phyloP scores from a whole-genome alignment of 2,113 vertebrate species.

The Calypte anna region DNA sequence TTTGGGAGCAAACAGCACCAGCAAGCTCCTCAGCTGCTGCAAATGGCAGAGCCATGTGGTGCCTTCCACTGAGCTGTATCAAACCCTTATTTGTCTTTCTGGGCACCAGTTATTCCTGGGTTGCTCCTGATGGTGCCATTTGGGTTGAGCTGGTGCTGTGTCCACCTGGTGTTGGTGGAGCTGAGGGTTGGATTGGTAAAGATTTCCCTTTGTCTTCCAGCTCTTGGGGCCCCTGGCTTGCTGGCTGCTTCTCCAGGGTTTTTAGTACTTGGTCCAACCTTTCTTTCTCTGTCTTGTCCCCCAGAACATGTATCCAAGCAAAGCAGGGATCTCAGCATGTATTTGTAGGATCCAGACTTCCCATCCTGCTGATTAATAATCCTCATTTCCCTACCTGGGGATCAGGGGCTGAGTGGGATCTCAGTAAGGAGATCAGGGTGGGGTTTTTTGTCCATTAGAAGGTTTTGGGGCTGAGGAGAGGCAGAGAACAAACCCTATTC shows the following conservation, averaged over 20 bases:
- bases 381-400: fast-evolving
- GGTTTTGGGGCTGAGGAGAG: neutral
- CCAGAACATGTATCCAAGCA: neutral
- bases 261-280: neutral
- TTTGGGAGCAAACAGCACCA: constrained; percentile 60
- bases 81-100: neutral
- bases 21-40: constrained; percentile 53
- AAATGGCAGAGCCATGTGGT: constrained; percentile 28
- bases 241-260: neutral
- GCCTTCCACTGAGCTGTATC: neutral
- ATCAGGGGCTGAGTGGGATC: neutral
- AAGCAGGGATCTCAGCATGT: fast-evolving
- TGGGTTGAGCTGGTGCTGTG: fast-evolving
- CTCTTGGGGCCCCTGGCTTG: fast-evolving
- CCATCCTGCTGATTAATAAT: neutral
- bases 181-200: neutral
- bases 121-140: fast-evolving
- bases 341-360: neutral
- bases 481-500: fast-evolving
- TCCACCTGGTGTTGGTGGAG: neutral
- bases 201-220: neutral
- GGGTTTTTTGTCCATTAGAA: neutral
- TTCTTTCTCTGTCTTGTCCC: neutral
- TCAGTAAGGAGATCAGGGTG: neutral
- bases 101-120: neutral